phyloP scores from a whole-genome alignment of 2,113 vertebrate species.

The Tachuris rubrigastra region DNA sequence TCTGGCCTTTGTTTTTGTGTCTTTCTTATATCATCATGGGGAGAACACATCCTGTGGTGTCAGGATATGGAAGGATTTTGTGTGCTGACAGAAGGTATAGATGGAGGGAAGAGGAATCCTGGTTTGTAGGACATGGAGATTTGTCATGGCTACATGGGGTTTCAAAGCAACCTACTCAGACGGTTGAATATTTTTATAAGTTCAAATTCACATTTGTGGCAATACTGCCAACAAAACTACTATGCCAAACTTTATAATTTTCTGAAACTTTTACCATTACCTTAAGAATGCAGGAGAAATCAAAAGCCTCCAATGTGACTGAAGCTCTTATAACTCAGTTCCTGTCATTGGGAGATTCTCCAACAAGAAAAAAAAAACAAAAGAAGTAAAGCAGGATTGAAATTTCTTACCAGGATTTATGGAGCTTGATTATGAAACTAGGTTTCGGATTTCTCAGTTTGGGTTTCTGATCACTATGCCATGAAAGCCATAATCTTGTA shows the following conservation, averaged over 20 bases:
- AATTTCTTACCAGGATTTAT: neutral
- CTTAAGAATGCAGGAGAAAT: neutral
- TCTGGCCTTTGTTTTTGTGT: neutral
- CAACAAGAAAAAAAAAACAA: neutral
- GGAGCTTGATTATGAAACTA: neutral
- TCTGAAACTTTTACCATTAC: neutral
- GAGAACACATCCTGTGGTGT: neutral
- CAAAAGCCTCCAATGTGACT: neutral
- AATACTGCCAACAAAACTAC: neutral
- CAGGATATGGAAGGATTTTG: neutral
- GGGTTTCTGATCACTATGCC: neutral
- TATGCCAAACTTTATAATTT: neutral
- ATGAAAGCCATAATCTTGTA: neutral
- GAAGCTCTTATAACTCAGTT: neutral
- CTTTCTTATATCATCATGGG: neutral
- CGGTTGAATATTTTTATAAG: neutral
- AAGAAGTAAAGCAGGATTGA: neutral
- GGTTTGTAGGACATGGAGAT: neutral
- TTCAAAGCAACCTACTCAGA: neutral
- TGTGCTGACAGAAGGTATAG: neutral
- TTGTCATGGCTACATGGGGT: neutral
- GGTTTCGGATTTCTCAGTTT: neutral
- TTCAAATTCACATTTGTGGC: neutral
- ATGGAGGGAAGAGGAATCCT: neutral
- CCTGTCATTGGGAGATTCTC: neutral